These are phyloP conservation scores for Ferdinandea cuprea DNA, from an alignment of 2,888 invertebrate genomes.

Conservation along the genomic window DNA sequence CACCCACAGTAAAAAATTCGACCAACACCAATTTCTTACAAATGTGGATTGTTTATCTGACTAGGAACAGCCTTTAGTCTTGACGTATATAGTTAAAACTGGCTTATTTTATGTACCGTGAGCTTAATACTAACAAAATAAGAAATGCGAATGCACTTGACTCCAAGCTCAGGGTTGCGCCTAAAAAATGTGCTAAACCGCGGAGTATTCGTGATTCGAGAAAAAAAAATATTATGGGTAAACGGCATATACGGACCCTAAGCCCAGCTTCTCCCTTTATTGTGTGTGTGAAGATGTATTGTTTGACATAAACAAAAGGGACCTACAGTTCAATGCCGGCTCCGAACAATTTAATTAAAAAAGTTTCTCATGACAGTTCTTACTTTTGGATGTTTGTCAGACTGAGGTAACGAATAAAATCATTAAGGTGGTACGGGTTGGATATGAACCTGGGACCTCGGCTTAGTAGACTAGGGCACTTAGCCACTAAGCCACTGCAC, in stretches of 20 bases:
- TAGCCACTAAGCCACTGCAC: too few species aligned
- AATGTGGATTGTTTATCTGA: background rate
- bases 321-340: too few species aligned
- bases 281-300: background rate
- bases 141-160: conserved; percentile 24
- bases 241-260: background rate
- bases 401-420: too few species aligned
- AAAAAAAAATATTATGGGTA: too few species aligned
- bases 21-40: conserved; percentile 13
- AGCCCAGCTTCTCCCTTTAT: too few species aligned
- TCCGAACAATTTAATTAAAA: too few species aligned
- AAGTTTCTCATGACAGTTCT: too few species aligned
- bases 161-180: conserved; percentile 23
- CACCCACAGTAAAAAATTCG: conserved; percentile 14
- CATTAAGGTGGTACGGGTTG: too few species aligned
- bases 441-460: too few species aligned
- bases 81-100: background rate
- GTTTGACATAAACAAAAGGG: too few species aligned
- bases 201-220: background rate
- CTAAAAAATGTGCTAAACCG: background rate
- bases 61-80: conserved; percentile 28
- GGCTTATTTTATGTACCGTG: background rate
- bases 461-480: too few species aligned
- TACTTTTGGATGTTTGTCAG: too few species aligned
- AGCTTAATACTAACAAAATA: conserved; percentile 3